Conservation (phyloP, 2,797 vertebrate genomes). For the Agapornis canus region DNA sequence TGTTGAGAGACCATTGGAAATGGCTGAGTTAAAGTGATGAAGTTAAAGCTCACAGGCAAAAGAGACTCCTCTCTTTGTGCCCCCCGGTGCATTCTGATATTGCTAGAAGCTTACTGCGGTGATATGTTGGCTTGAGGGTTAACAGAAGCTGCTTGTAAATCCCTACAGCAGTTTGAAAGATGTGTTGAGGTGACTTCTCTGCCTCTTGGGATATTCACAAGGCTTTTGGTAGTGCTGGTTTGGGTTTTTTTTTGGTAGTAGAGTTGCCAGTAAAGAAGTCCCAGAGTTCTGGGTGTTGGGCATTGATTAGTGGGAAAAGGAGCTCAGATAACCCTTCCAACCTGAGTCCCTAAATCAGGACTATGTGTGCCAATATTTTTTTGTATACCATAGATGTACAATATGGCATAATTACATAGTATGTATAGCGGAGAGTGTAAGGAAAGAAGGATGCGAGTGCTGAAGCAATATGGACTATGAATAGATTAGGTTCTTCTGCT, state of each 20-base stretch:
- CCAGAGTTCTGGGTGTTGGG: not conserved
- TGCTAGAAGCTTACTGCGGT: not conserved
- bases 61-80: not conserved
- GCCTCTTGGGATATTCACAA: not conserved
- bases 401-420: not conserved
- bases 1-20: rapidly evolving
- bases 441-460: not conserved
- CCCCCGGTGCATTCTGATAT: not conserved
- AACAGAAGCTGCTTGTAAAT: not conserved
- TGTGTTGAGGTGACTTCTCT: not conserved
- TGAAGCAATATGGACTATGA: not conserved
- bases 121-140: not conserved
- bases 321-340: not conserved
- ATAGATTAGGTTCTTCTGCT: constrained; percentile 21
- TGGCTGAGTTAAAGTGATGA: not conserved
- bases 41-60: not conserved
- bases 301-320: not conserved
- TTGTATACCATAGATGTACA: not conserved
- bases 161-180: not conserved
- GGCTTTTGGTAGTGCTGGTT: not conserved
- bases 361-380: not conserved
- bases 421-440: not conserved
- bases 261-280: not conserved
- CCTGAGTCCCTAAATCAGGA: not conserved
- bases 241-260: not conserved